phyloP scores from a whole-genome alignment of 2,797 vertebrate species.

The Delichon dasypus region DNA sequence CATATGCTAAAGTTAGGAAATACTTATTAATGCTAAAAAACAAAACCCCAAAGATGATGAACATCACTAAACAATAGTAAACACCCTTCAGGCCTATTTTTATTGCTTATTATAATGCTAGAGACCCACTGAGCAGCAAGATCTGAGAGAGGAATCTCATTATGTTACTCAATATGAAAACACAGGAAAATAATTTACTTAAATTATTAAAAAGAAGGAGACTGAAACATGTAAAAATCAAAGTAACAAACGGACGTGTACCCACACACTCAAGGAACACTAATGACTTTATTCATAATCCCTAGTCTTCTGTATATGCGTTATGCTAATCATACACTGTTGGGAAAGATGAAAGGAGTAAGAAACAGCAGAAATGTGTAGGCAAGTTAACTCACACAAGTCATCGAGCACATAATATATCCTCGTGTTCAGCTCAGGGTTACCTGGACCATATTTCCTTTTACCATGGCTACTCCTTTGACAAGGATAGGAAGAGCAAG shows the following conservation, averaged over 20 bases:
- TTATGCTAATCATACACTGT: background rate
- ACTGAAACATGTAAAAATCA: background rate
- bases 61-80: background rate
- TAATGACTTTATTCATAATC: background rate
- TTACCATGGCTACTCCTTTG: background rate
- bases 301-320: background rate
- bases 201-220: background rate
- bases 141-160: background rate
- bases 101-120: background rate
- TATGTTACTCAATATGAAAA: background rate
- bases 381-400: background rate
- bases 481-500: background rate
- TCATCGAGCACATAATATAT: accelerated
- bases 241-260: background rate
- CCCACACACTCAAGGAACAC: background rate
- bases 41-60: background rate
- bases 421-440: background rate
- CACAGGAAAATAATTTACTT: background rate
- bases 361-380: background rate
- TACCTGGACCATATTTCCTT: background rate
- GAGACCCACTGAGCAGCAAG: background rate
- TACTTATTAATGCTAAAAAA: background rate
- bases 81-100: background rate
- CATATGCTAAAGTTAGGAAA: background rate
- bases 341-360: background rate